These are phyloP conservation scores for Tauraco hartlaubi DNA, from an alignment of 2,797 vertebrate species.

Conservation along the genomic window DNA sequence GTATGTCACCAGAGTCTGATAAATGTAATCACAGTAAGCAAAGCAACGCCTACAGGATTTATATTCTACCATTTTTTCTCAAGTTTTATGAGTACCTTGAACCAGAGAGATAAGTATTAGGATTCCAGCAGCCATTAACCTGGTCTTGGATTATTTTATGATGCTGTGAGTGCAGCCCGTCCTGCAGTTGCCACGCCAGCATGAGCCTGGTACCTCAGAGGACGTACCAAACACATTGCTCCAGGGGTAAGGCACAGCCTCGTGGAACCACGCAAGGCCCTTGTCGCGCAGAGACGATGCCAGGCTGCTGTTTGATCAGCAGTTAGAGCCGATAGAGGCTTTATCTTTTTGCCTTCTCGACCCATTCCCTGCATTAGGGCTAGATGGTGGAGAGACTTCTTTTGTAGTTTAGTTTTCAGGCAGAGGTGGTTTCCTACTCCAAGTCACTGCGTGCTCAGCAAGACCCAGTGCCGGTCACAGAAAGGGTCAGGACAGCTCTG, in stretches of 20 bases:
- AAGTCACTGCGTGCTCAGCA: neutral
- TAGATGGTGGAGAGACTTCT: neutral
- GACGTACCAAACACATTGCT: neutral
- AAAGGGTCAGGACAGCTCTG: neutral
- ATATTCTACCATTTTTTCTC: neutral
- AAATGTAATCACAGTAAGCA: conserved; percentile 52
- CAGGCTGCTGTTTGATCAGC: neutral
- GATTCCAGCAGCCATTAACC: conserved; percentile 49
- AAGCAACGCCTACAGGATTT: conserved; percentile 36
- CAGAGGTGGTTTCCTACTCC: neutral
- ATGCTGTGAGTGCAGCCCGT: neutral
- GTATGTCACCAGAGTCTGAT: neutral
- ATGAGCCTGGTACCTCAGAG: neutral
- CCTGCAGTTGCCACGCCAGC: neutral
- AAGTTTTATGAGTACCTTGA: conserved; percentile 49
- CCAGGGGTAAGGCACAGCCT: neutral
- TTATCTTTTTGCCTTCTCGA: neutral
- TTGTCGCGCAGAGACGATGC: rapidly evolving
- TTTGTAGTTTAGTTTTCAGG: neutral
- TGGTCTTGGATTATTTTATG: neutral
- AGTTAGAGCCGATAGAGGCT: neutral
- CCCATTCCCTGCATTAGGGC: neutral
- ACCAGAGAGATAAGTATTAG: conserved; percentile 53
- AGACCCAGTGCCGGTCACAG: neutral
- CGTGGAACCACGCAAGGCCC: rapidly evolving